phyloP scores from a whole-genome alignment of 2,797 vertebrate genomes.

The Anas georgica region DNA sequence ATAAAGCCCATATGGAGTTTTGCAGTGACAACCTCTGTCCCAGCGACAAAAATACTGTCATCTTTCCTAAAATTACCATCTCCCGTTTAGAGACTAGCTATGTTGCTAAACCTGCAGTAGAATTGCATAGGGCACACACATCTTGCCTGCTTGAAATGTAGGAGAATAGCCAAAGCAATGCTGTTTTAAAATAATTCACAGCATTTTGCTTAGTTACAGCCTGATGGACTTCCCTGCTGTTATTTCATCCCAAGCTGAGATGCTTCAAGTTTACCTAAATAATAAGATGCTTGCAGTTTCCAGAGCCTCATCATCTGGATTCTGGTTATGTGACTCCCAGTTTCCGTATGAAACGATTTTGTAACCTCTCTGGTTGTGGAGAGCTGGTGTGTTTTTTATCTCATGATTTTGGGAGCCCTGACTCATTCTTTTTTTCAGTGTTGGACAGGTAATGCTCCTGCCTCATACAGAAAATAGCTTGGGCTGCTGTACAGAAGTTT shows the following conservation, averaged over 20 bases:
- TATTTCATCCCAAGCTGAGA: not conserved
- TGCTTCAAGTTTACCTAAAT: not conserved
- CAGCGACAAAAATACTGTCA: not conserved
- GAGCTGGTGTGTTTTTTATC: not conserved
- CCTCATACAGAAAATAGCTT: fast-evolving
- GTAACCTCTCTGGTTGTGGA: not conserved
- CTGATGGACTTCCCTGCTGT: not conserved
- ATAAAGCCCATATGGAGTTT: not conserved
- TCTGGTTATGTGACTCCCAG: not conserved
- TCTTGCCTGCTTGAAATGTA: not conserved
- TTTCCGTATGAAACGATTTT: not conserved
- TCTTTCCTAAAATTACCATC: not conserved
- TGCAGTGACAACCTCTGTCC: not conserved
- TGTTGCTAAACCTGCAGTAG: not conserved
- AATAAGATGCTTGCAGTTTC: not conserved
- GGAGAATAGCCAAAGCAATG: not conserved
- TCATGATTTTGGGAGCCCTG: not conserved
- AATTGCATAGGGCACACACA: not conserved
- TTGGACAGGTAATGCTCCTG: not conserved
- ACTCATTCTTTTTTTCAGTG: not conserved
- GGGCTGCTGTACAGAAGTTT: not conserved
- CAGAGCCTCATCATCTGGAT: not conserved
- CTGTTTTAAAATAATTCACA: not conserved
- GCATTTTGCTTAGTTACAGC: not conserved
- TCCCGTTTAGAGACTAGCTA: not conserved